These are phyloP conservation scores for Glyptemys insculpta DNA, from an alignment of 2,797 vertebrate genomes.

Conservation along the genomic window DNA sequence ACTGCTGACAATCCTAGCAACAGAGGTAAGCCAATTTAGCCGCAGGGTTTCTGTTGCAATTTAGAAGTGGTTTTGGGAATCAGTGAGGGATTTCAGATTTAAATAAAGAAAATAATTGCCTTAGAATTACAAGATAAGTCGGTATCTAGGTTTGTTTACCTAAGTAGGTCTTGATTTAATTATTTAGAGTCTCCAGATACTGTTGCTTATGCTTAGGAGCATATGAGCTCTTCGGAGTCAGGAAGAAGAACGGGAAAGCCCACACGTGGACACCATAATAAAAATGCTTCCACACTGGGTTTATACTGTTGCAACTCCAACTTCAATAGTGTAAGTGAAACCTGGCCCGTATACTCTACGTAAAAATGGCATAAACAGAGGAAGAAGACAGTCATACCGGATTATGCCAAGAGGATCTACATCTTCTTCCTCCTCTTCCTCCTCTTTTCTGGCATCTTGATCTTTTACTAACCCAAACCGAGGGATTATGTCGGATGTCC, in stretches of 20 bases:
- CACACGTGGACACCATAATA: not conserved
- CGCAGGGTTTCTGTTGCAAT: not conserved
- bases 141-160: not conserved
- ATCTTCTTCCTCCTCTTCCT: constrained; percentile 80
- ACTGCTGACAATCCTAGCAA: not conserved
- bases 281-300: not conserved
- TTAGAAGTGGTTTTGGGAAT: not conserved
- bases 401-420: constrained; percentile 87
- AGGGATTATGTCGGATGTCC: constrained; percentile 21
- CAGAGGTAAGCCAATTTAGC: not conserved
- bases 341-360: not conserved
- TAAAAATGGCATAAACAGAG: not conserved
- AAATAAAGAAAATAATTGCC: not conserved
- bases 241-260: constrained; percentile 3
- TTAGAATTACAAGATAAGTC: not conserved
- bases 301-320: not conserved
- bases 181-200: not conserved
- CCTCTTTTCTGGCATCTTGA: constrained; percentile 62
- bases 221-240: not conserved
- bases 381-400: constrained; percentile 75
- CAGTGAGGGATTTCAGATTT: not conserved
- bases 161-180: not conserved
- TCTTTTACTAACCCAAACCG: constrained; percentile 15
- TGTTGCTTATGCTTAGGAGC: not conserved
- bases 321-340: not conserved